Conservation (phyloP, 2,797 vertebrate genomes). For the Aulostomus chinensis region DNA sequence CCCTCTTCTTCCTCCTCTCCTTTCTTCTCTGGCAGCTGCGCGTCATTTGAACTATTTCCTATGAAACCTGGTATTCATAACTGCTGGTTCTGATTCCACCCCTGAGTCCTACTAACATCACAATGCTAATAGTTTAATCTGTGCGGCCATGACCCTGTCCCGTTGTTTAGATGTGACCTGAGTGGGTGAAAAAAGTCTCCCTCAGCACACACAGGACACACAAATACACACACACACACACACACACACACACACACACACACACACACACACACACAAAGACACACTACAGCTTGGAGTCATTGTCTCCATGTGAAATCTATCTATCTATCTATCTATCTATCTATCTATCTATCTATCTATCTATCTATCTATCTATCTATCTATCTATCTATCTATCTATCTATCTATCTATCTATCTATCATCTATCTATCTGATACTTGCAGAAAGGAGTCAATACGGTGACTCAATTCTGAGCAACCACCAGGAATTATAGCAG, state of each 20-base stretch:
- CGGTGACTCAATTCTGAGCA: too few species aligned
- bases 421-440: too few species aligned
- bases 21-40: conserved; percentile 71
- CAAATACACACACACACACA: conserved; percentile 13
- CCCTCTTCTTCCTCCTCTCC: conserved; percentile 17
- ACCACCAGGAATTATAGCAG: too few species aligned
- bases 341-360: too few species aligned
- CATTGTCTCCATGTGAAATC: too few species aligned
- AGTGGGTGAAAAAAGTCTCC: conserved; percentile 69
- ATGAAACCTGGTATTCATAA: conserved; percentile 78
- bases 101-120: conserved; percentile 69
- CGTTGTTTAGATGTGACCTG: conserved; percentile 75
- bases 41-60: conserved; percentile 64
- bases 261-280: conserved; percentile 14
- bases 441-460: too few species aligned
- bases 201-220: conserved; percentile 21
- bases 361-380: too few species aligned
- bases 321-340: too few species aligned
- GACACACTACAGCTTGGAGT: too few species aligned
- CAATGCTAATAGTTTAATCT: conserved; percentile 71
- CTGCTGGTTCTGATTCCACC: conserved; percentile 68
- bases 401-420: too few species aligned
- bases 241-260: conserved; percentile 19
- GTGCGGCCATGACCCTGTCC: conserved; percentile 66
- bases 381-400: too few species aligned